These are phyloP conservation scores for Cyprinodon diabolis DNA, from an alignment of 2,797 vertebrate genomes.

Conservation along the genomic window DNA sequence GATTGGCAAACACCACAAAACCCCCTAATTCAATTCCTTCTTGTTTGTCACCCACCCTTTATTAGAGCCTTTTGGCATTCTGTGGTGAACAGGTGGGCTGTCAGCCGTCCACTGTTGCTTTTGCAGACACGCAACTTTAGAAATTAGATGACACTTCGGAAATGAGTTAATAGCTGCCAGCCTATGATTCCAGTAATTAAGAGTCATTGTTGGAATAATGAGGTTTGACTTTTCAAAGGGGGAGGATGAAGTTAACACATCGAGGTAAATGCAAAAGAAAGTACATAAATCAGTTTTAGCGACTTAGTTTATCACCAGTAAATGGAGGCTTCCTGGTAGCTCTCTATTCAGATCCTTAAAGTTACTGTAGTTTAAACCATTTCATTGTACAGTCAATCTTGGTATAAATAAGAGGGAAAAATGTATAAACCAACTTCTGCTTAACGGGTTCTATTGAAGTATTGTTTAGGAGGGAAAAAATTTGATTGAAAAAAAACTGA, in stretches of 20 bases:
- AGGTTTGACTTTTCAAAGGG: constrained; percentile 51
- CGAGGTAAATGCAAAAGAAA: constrained; percentile 28
- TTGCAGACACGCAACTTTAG: constrained; percentile 41
- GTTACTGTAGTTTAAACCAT: constrained; percentile 3
- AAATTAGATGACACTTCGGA: constrained; percentile 67
- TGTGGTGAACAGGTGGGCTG: constrained; percentile 73
- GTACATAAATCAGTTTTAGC: constrained; percentile 31
- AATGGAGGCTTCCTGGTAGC: constrained; percentile 18
- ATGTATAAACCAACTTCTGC: background rate
- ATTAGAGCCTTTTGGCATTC: constrained; percentile 68
- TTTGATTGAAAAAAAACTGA: background rate
- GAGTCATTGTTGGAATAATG: constrained; percentile 72
- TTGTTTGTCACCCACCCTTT: constrained; percentile 70
- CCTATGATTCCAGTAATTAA: constrained; percentile 74
- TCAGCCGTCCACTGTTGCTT: constrained; percentile 54
- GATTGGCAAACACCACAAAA: constrained; percentile 66
- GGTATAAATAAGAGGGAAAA: background rate
- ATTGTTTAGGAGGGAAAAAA: background rate
- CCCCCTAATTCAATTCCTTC: constrained; percentile 74
- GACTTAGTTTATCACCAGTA: constrained; percentile 31
- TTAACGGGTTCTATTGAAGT: background rate
- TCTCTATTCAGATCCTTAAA: constrained; percentile 11
- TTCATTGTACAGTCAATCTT: constrained; percentile 11
- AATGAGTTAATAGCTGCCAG: constrained; percentile 66
- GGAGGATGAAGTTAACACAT: constrained; percentile 34